phyloP scores from a whole-genome alignment of 2,797 vertebrate species.

The Enteromius viviparus region DNA sequence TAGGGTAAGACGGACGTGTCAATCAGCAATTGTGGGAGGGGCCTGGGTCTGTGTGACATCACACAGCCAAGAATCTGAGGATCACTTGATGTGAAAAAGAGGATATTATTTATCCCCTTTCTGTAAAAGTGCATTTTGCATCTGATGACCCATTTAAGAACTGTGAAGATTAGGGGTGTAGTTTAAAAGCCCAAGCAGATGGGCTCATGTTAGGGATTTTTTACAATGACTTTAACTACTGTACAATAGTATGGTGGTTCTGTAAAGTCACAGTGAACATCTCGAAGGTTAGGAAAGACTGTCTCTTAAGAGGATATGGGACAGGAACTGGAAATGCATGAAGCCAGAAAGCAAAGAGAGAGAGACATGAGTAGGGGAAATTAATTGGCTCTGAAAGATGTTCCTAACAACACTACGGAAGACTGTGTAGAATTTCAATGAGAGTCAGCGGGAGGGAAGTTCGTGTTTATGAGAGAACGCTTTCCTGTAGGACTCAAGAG shows the following conservation, averaged over 20 bases:
- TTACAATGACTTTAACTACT: background rate
- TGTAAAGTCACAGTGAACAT: background rate
- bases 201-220: background rate
- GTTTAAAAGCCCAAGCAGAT: background rate
- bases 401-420: constrained; percentile 53
- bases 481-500: constrained; percentile 37
- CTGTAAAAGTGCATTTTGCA: too few species aligned
- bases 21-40: too few species aligned
- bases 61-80: too few species aligned
- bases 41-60: too few species aligned
- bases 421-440: constrained; percentile 58
- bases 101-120: too few species aligned
- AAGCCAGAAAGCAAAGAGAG: constrained; percentile 37
- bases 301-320: constrained; percentile 34
- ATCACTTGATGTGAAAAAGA: too few species aligned
- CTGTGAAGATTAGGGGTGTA: background rate
- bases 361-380: constrained; percentile 49
- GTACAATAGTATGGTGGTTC: background rate
- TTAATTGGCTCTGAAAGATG: constrained; percentile 59
- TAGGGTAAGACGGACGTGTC: too few species aligned
- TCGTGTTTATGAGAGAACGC: background rate
- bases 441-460: constrained; percentile 30
- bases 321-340: constrained; percentile 42
- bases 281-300: constrained; percentile 25
- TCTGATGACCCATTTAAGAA: background rate